Evolutionary conservation across 2,888 invertebrate species (phyloP), one percentile per base, ranked within the genome.

Genomic region (Drosophila mettleri): DNA sequence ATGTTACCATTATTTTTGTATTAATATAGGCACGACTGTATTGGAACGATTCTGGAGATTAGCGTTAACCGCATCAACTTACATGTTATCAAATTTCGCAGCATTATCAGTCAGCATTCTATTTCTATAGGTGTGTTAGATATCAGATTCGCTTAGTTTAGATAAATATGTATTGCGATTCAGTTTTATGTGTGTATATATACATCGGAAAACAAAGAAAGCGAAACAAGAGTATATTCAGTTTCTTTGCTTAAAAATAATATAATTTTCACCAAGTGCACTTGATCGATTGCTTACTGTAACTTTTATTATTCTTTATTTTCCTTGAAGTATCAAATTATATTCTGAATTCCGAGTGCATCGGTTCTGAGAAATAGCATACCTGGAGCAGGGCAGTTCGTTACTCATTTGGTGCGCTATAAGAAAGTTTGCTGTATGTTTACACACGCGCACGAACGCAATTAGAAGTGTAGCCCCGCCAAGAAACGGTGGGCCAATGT

Each of bases 401-500:
- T 36, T 14, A 27, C 33, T 10, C 3, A 16, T 18, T 24, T 24
- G 1, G 10, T 24, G 3, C 4, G 10, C 29, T 18, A 18, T 52
- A 16, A 5, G 39, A 29, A 12, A 52, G 33, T 43, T 18, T 43
- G 57, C 66, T 57, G 72, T 63, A 46, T 67, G 53, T 53, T 31
- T 48, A 43, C 52, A 48, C 51, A 48, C 38, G 58, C 29, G 36
- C 16, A 41, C 31, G n/a, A 12, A 14, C 24, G 41, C 20, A 34
- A n/a, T 45, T 29, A 24, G 16, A 6, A 8, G 29, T 52, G 54
- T 66, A 41, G 66, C 22, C 51, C 46, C 77, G 77, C 52, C 61
- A 74, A 41, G 41, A 43, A 59, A 36, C 20, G 38, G 43, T 76
- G 57, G 72, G 36, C 54, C 72, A 66, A 63, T 72, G 48, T 77